phyloP scores from a whole-genome alignment of 2,797 vertebrate genomes.

The Sphenopsis melanotis region DNA sequence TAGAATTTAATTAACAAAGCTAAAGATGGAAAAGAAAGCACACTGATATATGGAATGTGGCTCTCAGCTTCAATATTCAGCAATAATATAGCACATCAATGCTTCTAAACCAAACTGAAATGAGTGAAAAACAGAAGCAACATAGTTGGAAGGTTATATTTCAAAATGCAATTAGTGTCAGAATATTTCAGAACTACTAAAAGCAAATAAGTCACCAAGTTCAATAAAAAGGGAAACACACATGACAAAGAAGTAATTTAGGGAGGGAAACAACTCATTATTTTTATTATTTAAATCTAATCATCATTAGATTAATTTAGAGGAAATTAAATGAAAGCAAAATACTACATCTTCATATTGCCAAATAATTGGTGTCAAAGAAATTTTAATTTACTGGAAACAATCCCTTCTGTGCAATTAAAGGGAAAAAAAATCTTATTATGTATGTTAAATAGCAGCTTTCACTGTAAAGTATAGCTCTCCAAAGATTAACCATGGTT shows the following conservation, averaged over 20 bases:
- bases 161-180: slow-evolving; percentile 67
- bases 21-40: slow-evolving; percentile 45
- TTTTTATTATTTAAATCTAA: slow-evolving; percentile 62
- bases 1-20: slow-evolving; percentile 50
- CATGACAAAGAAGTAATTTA: slow-evolving; percentile 38
- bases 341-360: slow-evolving; percentile 31
- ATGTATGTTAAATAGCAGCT: slow-evolving; percentile 3
- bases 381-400: slow-evolving; percentile 49
- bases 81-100: slow-evolving; percentile 39
- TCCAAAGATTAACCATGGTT: slow-evolving; percentile 4
- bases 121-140: not conserved
- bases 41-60: slow-evolving; percentile 24
- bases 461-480: slow-evolving; percentile 18
- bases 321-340: slow-evolving; percentile 58
- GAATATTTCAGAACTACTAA: slow-evolving; percentile 50
- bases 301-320: slow-evolving; percentile 54
- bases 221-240: slow-evolving; percentile 47
- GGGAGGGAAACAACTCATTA: slow-evolving; percentile 48
- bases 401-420: slow-evolving; percentile 18
- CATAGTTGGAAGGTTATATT: slow-evolving; percentile 44
- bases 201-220: slow-evolving; percentile 45
- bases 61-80: slow-evolving; percentile 38
- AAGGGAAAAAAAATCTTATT: not conserved
- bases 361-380: slow-evolving; percentile 47
- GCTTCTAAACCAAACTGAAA: slow-evolving; percentile 47